Evolutionary conservation across 2,888 invertebrate genomes (phyloP).

Genomic region (Allolobophora icterica): DNA sequence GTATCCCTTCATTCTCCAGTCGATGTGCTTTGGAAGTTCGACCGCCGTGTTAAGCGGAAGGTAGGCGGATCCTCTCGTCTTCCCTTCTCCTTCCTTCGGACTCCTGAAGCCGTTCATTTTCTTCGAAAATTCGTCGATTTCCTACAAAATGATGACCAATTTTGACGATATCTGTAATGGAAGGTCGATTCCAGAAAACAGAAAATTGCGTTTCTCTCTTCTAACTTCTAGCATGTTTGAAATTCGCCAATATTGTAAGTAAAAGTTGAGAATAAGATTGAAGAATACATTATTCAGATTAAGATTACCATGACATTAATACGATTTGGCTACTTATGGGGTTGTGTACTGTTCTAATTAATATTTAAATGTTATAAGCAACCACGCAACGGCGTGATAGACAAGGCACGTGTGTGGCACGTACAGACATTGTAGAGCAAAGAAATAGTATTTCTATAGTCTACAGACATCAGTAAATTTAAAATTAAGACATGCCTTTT

Average conservation of each 20-base stretch:
- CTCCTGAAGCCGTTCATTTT: slow-evolving; percentile 36
- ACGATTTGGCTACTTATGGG: no score
- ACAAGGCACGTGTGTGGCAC: no score
- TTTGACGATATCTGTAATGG: not conserved
- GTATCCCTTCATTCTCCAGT: slow-evolving; percentile 56
- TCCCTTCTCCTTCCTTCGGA: not conserved
- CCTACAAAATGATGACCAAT: not conserved
- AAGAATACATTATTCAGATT: not conserved
- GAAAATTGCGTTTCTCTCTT: not conserved
- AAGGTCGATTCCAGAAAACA: not conserved
- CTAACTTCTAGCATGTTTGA: not conserved
- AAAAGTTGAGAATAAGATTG: not conserved
- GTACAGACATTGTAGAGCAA: no score
- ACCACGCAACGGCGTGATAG: no score
- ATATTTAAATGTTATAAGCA: no score
- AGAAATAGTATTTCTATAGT: no score
- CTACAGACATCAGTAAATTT: no score
- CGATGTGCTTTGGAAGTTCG: slow-evolving; percentile 50
- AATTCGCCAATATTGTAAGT: not conserved
- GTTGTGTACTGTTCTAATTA: no score
- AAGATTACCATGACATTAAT: not conserved
- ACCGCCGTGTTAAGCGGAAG: slow-evolving; percentile 41
- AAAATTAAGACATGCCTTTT: no score
- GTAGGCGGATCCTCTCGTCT: slow-evolving; percentile 28
- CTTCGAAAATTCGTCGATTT: slow-evolving; percentile 33